Evolutionary conservation across 2,888 invertebrate genomes (phyloP), one percentile per base, ranked within the genome.

Genomic region (Pyrocoelia pectoralis): DNA sequence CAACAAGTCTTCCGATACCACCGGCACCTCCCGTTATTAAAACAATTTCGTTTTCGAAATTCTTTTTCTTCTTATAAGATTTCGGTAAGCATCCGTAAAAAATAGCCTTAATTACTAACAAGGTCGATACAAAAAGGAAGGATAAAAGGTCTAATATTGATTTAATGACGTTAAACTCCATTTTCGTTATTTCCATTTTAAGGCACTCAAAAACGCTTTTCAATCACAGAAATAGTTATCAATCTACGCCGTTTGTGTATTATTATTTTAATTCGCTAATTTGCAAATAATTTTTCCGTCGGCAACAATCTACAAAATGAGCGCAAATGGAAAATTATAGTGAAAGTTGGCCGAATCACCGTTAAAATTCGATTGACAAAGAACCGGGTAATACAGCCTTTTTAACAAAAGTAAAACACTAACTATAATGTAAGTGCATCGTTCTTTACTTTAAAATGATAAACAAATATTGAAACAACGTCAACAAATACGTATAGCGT

Each of bases 21-120:
- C 91, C 90, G 29, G 95, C 97, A 13, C 94, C 94, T 0, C 97
- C 97, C 0, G 97, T 97, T 19, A 97, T 89, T 48, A 97, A 84
- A 0, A 93, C 94, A 38, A 93, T 86, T 75, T 94, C 91, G 38
- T 90, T 92, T 66, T 84, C 84, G 63, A 94, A 82, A 69, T 88
- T 87, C 79, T 93, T 93, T 81, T 87, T 86, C 38, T 84, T 85
- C 61, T 83, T 80, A 54, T 89, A 92, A 53, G 86, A 84, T 68
- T 84, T 83, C 5, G 88, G 87, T 68, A 88, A 84, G 65, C 84
- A 76, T 9, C 70, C 61, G 60, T 78, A 79, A 1, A 83, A 69
- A 55, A 88, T 66, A 6, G 74, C 65, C 61, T 73, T 76, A 43
- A 87, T 70, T 66, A 87, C 76, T 73, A 87, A 86, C 55, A 83